Evolutionary conservation across 2,113 vertebrate genomes (phyloP).

Genomic region (Pyrgilauda ruficollis): DNA sequence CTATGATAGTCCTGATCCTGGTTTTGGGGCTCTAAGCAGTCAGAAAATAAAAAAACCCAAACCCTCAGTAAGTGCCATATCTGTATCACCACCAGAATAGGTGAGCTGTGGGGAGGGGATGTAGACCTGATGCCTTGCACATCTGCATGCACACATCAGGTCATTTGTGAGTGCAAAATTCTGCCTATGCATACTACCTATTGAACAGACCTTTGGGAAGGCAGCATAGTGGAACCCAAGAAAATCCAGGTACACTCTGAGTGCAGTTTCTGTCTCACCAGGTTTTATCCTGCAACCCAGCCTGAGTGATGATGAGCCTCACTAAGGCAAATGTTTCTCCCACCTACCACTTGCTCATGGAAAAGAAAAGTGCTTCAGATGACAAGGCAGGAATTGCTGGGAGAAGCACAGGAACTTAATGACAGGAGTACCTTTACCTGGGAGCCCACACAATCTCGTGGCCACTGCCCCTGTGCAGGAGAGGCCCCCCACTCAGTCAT

Average conservation of each 20-base stretch:
- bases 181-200: neutral
- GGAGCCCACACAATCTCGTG: neutral
- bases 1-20: neutral
- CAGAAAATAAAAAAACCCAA: neutral
- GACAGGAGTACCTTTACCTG: neutral
- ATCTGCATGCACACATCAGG: neutral
- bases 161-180: neutral
- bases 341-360: neutral
- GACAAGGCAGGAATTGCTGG: neutral
- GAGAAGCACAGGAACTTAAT: neutral
- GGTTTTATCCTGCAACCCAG: neutral
- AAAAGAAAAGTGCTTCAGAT: neutral
- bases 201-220: neutral
- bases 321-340: neutral
- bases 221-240: neutral
- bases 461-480: neutral
- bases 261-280: neutral
- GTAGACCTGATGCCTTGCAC: neutral
- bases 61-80: neutral
- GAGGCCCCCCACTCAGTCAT: neutral
- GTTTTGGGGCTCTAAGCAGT: neutral
- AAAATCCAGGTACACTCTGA: neutral
- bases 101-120: neutral
- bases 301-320: neutral
- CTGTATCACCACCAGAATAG: neutral